phyloP scores from a whole-genome alignment of 2,113 vertebrate species.

The Sclerurus mexicanus region DNA sequence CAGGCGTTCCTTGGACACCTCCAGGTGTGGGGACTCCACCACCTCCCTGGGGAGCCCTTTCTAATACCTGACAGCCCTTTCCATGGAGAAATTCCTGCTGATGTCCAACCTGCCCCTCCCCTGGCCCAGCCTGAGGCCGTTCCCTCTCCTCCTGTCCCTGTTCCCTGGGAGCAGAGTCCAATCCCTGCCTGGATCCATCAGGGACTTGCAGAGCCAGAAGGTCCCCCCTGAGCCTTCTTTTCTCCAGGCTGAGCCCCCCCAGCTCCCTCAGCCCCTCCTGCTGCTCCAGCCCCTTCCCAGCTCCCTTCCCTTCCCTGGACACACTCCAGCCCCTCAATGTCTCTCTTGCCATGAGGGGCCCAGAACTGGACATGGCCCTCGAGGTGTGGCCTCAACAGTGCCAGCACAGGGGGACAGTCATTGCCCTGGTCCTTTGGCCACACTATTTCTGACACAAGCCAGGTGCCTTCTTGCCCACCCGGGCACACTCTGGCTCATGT shows the following conservation, averaged over 20 bases:
- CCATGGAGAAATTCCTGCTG: not conserved
- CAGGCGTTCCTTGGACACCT: not conserved
- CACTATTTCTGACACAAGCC: rapidly evolving
- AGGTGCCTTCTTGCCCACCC: not conserved
- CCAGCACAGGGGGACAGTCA: not conserved
- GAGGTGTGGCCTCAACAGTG: not conserved
- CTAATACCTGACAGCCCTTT: not conserved
- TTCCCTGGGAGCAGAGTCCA: not conserved
- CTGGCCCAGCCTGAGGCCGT: not conserved
- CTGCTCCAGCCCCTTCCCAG: not conserved
- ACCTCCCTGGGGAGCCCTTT: not conserved
- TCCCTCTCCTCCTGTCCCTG: not conserved
- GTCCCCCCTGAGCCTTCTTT: not conserved
- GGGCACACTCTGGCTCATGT: not conserved
- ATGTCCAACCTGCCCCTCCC: not conserved
- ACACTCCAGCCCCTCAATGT: rapidly evolving
- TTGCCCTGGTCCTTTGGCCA: not conserved
- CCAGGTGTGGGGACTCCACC: not conserved
- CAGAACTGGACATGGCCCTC: rapidly evolving
- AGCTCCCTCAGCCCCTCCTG: not conserved
- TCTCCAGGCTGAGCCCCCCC: not conserved
- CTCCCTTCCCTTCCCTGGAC: not conserved
- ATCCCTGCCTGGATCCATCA: no score
- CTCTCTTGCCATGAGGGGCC: not conserved
- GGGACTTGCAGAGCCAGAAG: not conserved